Conservation (phyloP, 2,888 invertebrate genomes). For the Leptopterna dolabrata region DNA sequence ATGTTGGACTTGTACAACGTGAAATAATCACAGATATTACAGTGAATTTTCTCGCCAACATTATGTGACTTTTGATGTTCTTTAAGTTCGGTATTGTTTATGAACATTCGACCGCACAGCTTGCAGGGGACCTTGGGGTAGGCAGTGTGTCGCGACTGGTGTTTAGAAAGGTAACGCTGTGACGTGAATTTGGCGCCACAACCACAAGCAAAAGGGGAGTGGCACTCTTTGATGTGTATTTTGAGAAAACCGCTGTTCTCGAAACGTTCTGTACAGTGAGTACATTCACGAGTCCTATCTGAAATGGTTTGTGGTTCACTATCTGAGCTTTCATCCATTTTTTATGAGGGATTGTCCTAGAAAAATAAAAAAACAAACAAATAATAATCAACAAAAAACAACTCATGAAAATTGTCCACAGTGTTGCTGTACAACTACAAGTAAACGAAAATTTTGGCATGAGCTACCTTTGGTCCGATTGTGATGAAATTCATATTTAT, state of each 20-base stretch:
- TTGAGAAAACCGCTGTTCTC: neutral
- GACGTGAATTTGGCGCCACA: constrained; percentile 54
- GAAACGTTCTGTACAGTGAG: neutral
- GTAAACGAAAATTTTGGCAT: too few species aligned
- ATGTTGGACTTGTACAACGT: constrained; percentile 66
- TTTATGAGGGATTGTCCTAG: neutral
- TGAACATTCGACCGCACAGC: constrained; percentile 46
- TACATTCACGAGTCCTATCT: neutral
- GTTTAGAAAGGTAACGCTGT: constrained; percentile 27
- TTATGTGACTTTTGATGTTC: constrained; percentile 69
- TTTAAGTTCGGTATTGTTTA: constrained; percentile 63
- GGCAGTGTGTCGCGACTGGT: constrained; percentile 46
- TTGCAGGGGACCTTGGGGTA: constrained; percentile 49
- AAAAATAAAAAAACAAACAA: neutral
- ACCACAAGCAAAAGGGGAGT: constrained; percentile 35
- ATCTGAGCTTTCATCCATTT: constrained; percentile 2
- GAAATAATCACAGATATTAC: constrained; percentile 68
- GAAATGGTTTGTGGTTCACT: neutral
- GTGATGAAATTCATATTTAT: too few species aligned
- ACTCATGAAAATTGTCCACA: too few species aligned
- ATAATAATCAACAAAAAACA: neutral
- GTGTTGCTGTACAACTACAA: neutral
- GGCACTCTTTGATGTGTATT: constrained; percentile 43
- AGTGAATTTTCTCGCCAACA: constrained; percentile 66
- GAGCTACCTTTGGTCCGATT: too few species aligned